Evolutionary conservation across 2,797 vertebrate species (phyloP).

Genomic region (Jordanella pulchra): DNA sequence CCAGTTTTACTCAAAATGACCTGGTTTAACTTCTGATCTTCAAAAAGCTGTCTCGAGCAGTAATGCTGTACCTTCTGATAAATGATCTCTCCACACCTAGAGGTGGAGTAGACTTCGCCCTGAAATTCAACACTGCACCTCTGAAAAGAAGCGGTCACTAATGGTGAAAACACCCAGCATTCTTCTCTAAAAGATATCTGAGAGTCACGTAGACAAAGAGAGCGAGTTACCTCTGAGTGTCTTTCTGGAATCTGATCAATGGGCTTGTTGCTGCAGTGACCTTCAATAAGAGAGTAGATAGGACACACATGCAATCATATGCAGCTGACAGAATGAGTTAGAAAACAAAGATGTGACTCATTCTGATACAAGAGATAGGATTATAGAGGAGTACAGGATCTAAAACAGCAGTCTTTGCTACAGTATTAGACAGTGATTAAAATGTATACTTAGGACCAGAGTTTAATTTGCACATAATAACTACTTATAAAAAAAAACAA

Average conservation of each 20-base stretch:
- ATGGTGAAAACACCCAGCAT: constrained; percentile 3
- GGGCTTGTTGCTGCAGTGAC: constrained; percentile 31
- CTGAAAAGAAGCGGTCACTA: background rate
- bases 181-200: background rate
- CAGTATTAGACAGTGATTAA: background rate
- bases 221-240: constrained; percentile 36
- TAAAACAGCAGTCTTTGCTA: background rate
- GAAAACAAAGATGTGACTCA: background rate
- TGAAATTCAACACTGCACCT: background rate
- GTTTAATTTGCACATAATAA: background rate
- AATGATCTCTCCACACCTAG: background rate
- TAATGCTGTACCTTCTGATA: constrained; percentile 8
- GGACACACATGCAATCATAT: background rate
- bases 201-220: background rate
- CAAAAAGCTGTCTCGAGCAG: background rate
- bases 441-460: background rate
- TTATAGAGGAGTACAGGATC: background rate
- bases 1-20: constrained; percentile 10
- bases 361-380: background rate
- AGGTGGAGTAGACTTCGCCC: constrained; percentile 23
- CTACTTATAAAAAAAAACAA: background rate
- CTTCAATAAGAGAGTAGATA: background rate
- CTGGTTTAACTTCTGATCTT: constrained; percentile 10
- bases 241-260: constrained; percentile 56
- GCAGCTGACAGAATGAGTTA: background rate